Evolutionary conservation across 2,888 invertebrate genomes (phyloP), one percentile per base, ranked within the genome.

Genomic region (Galerucella nymphaeae): DNA sequence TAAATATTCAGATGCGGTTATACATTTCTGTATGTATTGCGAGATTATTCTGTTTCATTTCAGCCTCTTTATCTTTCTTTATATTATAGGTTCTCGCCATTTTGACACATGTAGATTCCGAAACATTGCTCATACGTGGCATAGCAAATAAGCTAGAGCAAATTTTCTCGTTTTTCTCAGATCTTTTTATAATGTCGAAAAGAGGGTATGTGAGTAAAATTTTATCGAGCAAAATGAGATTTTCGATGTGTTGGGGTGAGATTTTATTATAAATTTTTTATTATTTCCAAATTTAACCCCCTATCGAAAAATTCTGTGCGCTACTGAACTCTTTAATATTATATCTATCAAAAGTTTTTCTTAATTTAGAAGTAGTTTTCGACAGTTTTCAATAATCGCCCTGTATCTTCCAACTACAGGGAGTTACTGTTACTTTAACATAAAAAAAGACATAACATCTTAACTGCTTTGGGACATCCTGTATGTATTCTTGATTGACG

Each of bases 1-100:
- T 85, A 86, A 86, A 86, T 85, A 86, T 86, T 86, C 86, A 85
- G 80, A 84, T 84, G 83, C 82, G 82, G 83, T 78, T 81, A 81
- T 80, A 81, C 78, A 80, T 81, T 81, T 82, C 79, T 82, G 81
- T 82, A 82, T 83, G 83, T 83, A 83, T 83, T 45, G 83, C 79
- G 80, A 77, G 78, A 82, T 78, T 78, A 78, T 76, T 74, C 69
- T 13, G 69, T 77, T 80, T 77, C 80, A 77, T 81, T 79, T 79
- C 77, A 75, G 80, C 79, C 78, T 82, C 82, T 83, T 82, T 81
- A 81, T 82, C 82, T 81, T 82, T 79, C 80, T 79, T 70, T 81
- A 80, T 80, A 81, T 81, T 81, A 80, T 80, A 78, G 79, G 80
- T 80, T 82, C 80, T 75, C 79, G 80, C 78, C 79, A 79, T 81